Percentiles rank a stretch among this genome's conserved stretches.
phyloP scores from a whole-genome alignment of 2,797 vertebrate species.

The Propithecus deckenii region DNA sequence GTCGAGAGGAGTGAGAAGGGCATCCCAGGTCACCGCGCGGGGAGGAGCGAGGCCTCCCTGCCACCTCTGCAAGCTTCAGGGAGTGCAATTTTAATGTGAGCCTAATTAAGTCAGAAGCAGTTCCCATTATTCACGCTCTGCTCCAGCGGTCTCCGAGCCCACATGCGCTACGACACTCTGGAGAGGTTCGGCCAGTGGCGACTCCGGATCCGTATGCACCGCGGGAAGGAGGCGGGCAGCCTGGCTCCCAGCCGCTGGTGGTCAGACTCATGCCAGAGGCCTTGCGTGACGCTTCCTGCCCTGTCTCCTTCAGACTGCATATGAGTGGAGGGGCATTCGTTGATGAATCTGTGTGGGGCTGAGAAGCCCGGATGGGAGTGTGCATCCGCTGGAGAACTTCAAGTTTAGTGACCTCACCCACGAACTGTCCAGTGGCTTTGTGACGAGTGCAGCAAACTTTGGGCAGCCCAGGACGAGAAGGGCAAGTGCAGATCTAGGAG shows the following conservation, averaged over 20 bases:
- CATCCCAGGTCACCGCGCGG: background rate
- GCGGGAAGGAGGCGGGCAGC: background rate
- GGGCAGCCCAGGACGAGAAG: background rate
- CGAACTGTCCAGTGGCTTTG: background rate
- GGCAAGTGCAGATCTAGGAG: background rate
- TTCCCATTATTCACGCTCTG: constrained; percentile 59
- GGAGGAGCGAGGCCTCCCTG: background rate
- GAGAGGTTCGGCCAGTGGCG: background rate
- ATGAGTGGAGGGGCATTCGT: background rate
- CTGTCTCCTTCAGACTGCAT: background rate
- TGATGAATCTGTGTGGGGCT: background rate
- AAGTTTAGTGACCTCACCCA: background rate
- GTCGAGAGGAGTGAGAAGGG: background rate
- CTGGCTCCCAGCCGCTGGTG: background rate
- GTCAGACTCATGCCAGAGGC: background rate
- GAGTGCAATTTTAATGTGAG: constrained; percentile 46
- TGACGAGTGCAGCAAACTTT: background rate
- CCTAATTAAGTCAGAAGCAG: constrained; percentile 64
- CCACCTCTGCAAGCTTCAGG: constrained; percentile 10
- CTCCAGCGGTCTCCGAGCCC: constrained; percentile 55
- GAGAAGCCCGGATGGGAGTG: background rate
- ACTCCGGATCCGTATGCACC: background rate
- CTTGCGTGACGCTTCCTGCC: fast-evolving
- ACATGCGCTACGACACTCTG: background rate
- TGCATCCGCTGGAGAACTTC: background rate